Conservation (phyloP, 1,140 invertebrate genomes). For the Zaprionus africanus region DNA sequence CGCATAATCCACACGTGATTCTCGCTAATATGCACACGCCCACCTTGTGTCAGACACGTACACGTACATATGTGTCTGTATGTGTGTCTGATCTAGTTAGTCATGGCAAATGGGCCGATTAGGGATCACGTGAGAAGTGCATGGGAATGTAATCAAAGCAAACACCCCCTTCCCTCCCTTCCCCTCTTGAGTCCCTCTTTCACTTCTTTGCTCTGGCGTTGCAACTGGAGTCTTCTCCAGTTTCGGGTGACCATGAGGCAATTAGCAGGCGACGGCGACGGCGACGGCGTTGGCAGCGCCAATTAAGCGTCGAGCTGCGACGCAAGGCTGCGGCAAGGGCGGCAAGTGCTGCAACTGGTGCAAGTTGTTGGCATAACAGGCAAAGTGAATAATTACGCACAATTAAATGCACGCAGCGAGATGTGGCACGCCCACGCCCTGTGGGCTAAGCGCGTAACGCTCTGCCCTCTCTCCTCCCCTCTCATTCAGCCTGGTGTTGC, state of each 20-base stretch:
- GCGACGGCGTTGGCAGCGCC: slow-evolving; percentile 9
- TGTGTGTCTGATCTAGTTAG: slow-evolving; percentile 25
- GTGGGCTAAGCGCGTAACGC: neutral
- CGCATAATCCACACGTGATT: neutral
- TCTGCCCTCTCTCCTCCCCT: neutral
- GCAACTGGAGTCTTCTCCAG: slow-evolving; percentile 1
- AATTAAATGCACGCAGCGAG: slow-evolving; percentile 72
- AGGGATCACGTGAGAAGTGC: slow-evolving; percentile 56
- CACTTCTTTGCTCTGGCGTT: neutral
- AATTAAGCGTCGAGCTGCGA: slow-evolving; percentile 52
- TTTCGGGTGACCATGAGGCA: slow-evolving; percentile 14
- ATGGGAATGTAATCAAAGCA: slow-evolving; percentile 36
- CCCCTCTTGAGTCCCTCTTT: too few relatives aligned
- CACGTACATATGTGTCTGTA: too few relatives aligned
- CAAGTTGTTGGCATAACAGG: slow-evolving; percentile 47
- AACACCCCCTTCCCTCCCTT: slow-evolving; percentile 12
- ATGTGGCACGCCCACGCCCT: slow-evolving; percentile 39
- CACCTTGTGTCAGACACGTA: neutral
- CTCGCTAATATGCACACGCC: neutral
- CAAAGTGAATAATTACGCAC: slow-evolving; percentile 79
- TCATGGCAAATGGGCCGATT: slow-evolving; percentile 56
- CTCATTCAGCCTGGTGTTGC: neutral
- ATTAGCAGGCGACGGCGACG: slow-evolving; percentile 29
- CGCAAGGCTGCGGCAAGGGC: too few relatives aligned
- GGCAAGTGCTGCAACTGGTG: neutral